Conservation (phyloP, 2,113 vertebrate genomes). For the Poecilia latipinna region DNA sequence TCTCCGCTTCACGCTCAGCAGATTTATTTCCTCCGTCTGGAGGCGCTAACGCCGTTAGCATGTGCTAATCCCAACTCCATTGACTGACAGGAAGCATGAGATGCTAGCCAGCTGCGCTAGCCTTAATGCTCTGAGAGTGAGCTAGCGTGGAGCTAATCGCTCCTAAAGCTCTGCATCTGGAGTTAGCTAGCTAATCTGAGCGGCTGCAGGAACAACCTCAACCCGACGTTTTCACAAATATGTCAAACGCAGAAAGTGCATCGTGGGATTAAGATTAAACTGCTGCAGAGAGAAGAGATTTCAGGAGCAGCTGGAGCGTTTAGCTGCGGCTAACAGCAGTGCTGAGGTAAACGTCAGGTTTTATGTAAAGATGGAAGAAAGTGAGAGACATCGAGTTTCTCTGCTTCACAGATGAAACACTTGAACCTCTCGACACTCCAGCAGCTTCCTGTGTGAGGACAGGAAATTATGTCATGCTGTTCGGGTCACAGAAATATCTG, state of each 20-base stretch:
- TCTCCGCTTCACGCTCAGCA: constrained; percentile 29
- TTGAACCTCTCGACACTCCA: constrained; percentile 5
- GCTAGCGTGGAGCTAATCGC: constrained; percentile 61
- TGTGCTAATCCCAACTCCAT: constrained; percentile 42
- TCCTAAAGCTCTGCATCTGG: constrained; percentile 53
- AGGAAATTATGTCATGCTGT: constrained; percentile 63
- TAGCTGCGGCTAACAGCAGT: too few relatives aligned
- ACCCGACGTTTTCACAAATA: constrained; percentile 45
- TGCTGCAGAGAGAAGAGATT: background rate
- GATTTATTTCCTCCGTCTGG: constrained; percentile 37
- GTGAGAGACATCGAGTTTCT: background rate
- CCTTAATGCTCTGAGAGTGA: constrained; percentile 60
- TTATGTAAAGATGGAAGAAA: background rate
- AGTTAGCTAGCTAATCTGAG: constrained; percentile 66
- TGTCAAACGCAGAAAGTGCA: constrained; percentile 56
- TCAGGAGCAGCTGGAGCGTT: background rate
- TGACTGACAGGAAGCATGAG: constrained; percentile 42
- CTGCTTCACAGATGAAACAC: too few relatives aligned
- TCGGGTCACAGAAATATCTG: constrained; percentile 34
- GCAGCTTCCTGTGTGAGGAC: constrained; percentile 19
- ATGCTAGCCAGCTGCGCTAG: constrained; percentile 55
- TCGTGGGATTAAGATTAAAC: constrained; percentile 52
- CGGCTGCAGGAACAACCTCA: constrained; percentile 31
- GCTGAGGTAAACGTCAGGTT: too few relatives aligned
- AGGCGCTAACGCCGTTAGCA: constrained; percentile 38